phyloP scores from a whole-genome alignment of 2,113 vertebrate genomes.

The Hassar affinis region DNA sequence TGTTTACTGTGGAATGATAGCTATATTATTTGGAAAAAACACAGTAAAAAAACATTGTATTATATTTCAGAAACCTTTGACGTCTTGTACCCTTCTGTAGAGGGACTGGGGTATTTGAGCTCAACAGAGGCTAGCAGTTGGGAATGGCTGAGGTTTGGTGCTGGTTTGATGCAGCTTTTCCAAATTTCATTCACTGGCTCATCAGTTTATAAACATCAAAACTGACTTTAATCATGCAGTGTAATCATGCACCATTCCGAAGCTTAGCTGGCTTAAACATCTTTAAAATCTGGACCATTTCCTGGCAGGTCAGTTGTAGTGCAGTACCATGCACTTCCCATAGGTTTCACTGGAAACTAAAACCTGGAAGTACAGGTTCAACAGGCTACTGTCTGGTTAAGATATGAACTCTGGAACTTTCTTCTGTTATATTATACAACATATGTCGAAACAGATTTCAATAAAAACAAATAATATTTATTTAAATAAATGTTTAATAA shows the following conservation, averaged over 20 bases:
- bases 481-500: not conserved
- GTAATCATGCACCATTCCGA: not conserved
- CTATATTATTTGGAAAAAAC: not conserved
- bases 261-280: not conserved
- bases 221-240: not conserved
- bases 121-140: not conserved
- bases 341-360: not conserved
- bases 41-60: conserved; percentile 4
- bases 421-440: not conserved
- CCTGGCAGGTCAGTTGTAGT: not conserved
- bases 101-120: not conserved
- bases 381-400: not conserved
- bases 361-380: not conserved
- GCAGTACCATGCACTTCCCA: not conserved
- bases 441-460: not conserved
- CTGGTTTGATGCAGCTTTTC: not conserved
- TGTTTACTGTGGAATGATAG: conserved; percentile 23
- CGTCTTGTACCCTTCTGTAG: not conserved
- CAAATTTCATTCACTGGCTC: not conserved
- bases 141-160: not conserved
- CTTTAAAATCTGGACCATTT: not conserved
- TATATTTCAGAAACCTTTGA: conserved; percentile 17
- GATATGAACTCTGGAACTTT: not conserved
- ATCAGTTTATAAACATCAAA: not conserved
- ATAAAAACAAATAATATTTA: not conserved